These are phyloP conservation scores for Pseudorhiza aurosa DNA, from an alignment of 30 jellyfish, hydroid and myxozoan genomes.

Conservation along the genomic window DNA sequence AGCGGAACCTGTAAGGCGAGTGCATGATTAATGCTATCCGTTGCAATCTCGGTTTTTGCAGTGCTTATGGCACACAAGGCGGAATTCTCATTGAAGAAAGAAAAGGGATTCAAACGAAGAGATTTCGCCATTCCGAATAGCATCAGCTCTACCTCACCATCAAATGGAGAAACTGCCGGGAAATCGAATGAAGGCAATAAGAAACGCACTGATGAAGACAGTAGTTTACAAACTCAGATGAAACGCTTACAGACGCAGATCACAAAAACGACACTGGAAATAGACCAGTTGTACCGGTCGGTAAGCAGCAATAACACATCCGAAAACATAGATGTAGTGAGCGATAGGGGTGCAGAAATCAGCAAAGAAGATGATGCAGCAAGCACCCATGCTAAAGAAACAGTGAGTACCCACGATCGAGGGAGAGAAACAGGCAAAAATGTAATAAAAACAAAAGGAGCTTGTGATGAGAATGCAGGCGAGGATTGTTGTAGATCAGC, in stretches of 20 bases:
- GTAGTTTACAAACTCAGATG: not conserved
- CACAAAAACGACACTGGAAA: conserved; percentile 25
- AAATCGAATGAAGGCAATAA: not conserved
- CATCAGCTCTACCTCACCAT: not conserved
- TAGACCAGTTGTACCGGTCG: conserved; percentile 14
- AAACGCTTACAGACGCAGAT: conserved; percentile 19
- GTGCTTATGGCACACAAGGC: too few relatives aligned
- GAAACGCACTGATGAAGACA: not conserved
- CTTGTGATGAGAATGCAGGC: not conserved
- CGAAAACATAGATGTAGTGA: not conserved
- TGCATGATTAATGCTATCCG: too few relatives aligned
- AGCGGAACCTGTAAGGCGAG: too few relatives aligned
- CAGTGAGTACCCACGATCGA: not conserved
- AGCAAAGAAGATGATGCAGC: not conserved
- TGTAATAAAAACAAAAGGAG: not conserved
- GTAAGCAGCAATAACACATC: not conserved
- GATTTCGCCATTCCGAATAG: not conserved
- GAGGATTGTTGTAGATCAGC: conserved; percentile 1
- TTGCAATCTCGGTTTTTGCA: too few relatives aligned
- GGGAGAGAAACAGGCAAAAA: not conserved
- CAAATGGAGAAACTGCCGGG: not conserved
- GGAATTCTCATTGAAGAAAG: not conserved
- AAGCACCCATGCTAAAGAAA: not conserved
- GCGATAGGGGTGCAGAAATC: not conserved
- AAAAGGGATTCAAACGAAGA: not conserved